Conservation (phyloP, 2,888 invertebrate species). For the Drosophila mayaguana region DNA sequence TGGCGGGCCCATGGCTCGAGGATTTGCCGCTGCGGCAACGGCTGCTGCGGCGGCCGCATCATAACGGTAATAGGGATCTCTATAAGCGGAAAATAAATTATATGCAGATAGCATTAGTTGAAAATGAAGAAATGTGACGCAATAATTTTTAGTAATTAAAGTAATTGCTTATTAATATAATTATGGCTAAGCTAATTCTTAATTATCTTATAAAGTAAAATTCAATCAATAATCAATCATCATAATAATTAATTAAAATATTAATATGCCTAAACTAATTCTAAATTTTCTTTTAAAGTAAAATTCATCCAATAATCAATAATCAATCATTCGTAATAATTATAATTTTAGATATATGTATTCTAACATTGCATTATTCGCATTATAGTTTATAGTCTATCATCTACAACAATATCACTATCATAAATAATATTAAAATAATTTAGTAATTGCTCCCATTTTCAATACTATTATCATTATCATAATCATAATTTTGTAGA, state of each 20-base stretch:
- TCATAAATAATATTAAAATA: background rate
- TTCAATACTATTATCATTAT: background rate
- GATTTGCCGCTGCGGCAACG: constrained; percentile 85
- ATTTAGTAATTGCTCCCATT: background rate
- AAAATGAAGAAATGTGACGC: background rate
- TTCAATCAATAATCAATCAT: too few species aligned
- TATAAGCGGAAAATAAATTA: constrained; percentile 38
- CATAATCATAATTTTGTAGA: background rate
- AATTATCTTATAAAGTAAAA: too few species aligned
- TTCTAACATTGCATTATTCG: too few species aligned
- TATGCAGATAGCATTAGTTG: background rate
- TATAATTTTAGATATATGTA: background rate
- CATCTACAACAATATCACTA: background rate
- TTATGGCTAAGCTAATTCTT: too few species aligned
- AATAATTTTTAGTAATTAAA: background rate
- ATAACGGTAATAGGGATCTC: constrained; percentile 86
- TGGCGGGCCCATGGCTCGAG: constrained; percentile 88
- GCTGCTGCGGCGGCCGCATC: constrained; percentile 85
- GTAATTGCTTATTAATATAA: background rate
- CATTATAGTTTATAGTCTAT: background rate
- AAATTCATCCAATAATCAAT: too few species aligned
- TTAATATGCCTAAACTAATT: too few species aligned
- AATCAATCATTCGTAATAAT: constrained; percentile 2
- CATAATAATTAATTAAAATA: too few species aligned
- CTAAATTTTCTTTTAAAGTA: too few species aligned